Evolutionary conservation across 1,140 invertebrate species (phyloP).

Genomic region (Hycleus cichorii): DNA sequence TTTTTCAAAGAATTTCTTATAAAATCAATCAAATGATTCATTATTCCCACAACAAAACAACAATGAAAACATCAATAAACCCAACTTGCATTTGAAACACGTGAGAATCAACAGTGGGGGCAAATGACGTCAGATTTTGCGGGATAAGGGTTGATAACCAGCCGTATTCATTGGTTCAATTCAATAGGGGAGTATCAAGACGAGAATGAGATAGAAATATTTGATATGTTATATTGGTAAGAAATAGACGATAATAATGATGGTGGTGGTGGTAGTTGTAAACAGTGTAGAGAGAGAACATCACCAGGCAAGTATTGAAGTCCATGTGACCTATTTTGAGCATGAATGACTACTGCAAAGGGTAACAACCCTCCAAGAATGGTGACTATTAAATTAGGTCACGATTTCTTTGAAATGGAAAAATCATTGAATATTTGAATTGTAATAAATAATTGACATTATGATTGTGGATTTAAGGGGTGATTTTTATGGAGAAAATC

Average conservation of each 20-base stretch:
- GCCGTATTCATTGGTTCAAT: too few relatives aligned
- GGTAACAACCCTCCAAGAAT: conserved; percentile 27
- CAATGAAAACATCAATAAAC: conserved; percentile 23
- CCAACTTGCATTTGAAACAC: conserved; percentile 7
- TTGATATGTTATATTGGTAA: background rate
- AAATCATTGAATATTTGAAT: too few relatives aligned
- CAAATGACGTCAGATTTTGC: too few relatives aligned
- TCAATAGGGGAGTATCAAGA: background rate
- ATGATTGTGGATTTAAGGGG: too few relatives aligned
- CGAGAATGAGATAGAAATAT: background rate
- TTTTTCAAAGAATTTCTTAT: too few relatives aligned
- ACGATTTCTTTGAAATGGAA: conserved; percentile 1
- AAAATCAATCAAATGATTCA: too few relatives aligned
- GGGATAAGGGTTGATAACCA: too few relatives aligned
- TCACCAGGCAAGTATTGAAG: conserved; percentile 15
- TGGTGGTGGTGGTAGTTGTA: background rate
- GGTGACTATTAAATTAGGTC: conserved; percentile 29
- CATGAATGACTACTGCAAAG: conserved; percentile 31
- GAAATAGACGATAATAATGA: background rate
- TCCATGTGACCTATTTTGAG: conserved; percentile 26
- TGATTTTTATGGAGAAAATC: too few relatives aligned
- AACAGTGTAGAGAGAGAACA: background rate
- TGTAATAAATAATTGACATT: too few relatives aligned
- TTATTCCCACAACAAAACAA: too few relatives aligned
- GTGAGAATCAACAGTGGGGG: too few relatives aligned